Conservation (phyloP, 2,113 vertebrate species). For the Rattus rattus region DNA sequence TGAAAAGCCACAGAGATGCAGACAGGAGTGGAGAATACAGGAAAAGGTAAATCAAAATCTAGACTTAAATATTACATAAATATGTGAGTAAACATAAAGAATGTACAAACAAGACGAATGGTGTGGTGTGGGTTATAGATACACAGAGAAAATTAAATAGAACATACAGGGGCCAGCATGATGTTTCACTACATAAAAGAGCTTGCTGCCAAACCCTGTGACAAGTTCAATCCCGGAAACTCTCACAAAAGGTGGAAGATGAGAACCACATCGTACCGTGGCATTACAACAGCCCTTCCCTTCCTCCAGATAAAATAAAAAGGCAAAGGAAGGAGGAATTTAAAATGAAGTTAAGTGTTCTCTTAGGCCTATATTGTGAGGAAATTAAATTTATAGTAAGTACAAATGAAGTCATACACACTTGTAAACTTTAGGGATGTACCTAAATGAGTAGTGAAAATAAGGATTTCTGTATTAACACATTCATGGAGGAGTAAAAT, state of each 20-base stretch:
- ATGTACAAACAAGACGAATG: background rate
- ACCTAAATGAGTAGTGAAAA: constrained; percentile 24
- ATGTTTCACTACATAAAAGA: background rate
- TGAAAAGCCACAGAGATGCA: background rate
- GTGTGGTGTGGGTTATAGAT: background rate
- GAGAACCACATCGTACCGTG: background rate
- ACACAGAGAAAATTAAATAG: background rate
- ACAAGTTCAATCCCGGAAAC: background rate
- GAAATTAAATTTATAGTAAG: constrained; percentile 39
- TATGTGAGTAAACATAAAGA: constrained; percentile 4
- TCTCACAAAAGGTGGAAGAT: background rate
- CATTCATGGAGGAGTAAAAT: background rate
- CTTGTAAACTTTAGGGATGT: background rate
- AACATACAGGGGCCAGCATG: background rate
- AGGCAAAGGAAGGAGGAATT: background rate
- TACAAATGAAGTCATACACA: constrained; percentile 31
- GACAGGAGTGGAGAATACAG: background rate
- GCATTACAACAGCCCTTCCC: no score
- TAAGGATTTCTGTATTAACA: constrained; percentile 21
- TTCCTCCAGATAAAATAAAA: background rate
- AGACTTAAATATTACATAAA: constrained; percentile 11
- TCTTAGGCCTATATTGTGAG: background rate
- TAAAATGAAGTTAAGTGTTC: constrained; percentile 31
- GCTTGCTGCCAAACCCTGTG: background rate
- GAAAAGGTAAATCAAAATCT: background rate